Evolutionary conservation across 2,888 invertebrate genomes (phyloP), one percentile per base, ranked within the genome.

Genomic region (Drosophila antonietae): DNA sequence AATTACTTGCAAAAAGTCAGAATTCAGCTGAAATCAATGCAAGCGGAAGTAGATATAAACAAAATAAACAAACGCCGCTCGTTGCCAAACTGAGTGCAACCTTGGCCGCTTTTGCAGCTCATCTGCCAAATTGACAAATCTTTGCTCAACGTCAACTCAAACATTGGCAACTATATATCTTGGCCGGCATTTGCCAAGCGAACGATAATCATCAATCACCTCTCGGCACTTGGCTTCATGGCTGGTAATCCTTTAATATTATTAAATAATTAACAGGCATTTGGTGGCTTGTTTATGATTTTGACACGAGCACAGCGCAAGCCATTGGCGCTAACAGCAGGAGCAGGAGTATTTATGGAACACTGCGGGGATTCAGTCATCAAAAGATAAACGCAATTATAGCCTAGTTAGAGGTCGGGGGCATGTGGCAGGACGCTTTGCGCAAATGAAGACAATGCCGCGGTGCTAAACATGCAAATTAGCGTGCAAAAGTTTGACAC

Each of bases 331-430:
- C 33, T 39, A 39, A 33, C 66, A 41, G 61, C 49, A 59, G 52
- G 63, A 47, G 64, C 49, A 59, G 52, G 63, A 47, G 64, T 59
- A 74, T 79, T 72, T 81, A 76, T 79, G 68, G 15, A 68, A 28
- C 67, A 59, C 71, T 8, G 59, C 76, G 52, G 66, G 81, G 84
- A 87, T 82, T 84, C 81, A 79, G 64, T 78, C 87, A 82, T 83
- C 87, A 83, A 80, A 80, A 84, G 89, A 89, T 87, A 87, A 87
- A 87, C 81, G 76, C 89, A 87, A 89, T 87, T 87, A 87, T 70
- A 71, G 61, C 73, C 73, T 74, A 82, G 76, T 84, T 83, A 75
- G 35, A 12, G 35, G 35, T 12, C 28, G 28, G 14, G 12, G 10
- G 39, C 44, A 31, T 28, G 41, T 2, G 15, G 18, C 14, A 10